Evolutionary conservation across 2,888 invertebrate species (phyloP).

Genomic region (Germaria angustata): DNA sequence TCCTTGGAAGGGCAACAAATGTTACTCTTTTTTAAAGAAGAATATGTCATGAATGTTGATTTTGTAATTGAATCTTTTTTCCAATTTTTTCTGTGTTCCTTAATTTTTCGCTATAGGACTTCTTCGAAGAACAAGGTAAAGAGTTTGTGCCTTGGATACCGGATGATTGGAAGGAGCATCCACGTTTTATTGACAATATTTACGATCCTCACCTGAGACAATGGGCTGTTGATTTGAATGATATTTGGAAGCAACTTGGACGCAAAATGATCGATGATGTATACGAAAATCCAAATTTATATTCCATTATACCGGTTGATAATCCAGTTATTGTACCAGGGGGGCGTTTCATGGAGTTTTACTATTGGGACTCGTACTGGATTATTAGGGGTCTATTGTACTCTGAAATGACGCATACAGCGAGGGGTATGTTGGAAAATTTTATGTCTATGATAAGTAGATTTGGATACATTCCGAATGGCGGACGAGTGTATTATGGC

Average conservation of each 20-base stretch:
- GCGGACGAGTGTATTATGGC: conserved; percentile 92
- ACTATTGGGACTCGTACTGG: conserved; percentile 99
- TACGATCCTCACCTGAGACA: conserved; percentile 85
- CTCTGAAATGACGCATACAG: conserved; percentile 91
- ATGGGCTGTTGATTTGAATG: conserved; percentile 88
- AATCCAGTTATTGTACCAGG: conserved; percentile 94
- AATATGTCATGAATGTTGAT: too few relatives aligned
- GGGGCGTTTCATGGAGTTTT: conserved; percentile 92
- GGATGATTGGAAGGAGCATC: conserved; percentile 87
- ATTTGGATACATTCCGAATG: conserved; percentile 93
- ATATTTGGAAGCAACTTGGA: conserved; percentile 87
- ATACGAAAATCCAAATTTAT: conserved; percentile 84
- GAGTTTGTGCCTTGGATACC: conserved; percentile 88
- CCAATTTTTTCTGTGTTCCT: too few relatives aligned
- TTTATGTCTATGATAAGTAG: conserved; percentile 89
- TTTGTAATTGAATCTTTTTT: too few relatives aligned
- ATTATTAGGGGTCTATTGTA: conserved; percentile 91
- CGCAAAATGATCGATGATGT: conserved; percentile 89
- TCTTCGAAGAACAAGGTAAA: conserved; percentile 85
- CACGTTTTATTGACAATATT: conserved; percentile 86
- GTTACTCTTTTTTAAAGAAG: too few relatives aligned
- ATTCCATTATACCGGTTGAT: conserved; percentile 93
- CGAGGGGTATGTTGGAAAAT: conserved; percentile 91
- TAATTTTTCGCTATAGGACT: conserved; percentile 68
- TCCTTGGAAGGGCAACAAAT: too few relatives aligned